Conservation (phyloP, 2,113 vertebrate species). For the cat (Felis catus) region DNA sequence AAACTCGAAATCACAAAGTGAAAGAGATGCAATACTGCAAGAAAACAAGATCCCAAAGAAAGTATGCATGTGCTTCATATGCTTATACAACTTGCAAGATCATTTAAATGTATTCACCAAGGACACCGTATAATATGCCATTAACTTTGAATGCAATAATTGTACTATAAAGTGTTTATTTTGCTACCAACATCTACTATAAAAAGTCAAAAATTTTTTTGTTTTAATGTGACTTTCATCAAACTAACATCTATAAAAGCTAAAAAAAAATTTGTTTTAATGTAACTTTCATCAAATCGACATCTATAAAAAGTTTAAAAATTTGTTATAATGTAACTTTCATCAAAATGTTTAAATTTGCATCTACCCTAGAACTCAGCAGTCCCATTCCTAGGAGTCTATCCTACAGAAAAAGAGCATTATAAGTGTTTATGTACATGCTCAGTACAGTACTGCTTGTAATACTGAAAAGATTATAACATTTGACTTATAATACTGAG, state of each 20-base stretch:
- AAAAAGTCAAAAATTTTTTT: background rate
- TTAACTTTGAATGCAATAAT: conserved; percentile 21
- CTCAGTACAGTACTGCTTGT: background rate
- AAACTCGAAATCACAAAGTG: background rate
- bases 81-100: background rate
- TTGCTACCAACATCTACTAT: background rate
- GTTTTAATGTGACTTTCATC: background rate
- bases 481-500: background rate
- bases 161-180: background rate
- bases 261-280: background rate
- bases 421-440: background rate
- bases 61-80: background rate
- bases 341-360: background rate
- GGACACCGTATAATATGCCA: background rate
- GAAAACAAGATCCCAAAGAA: background rate
- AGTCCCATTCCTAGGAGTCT: background rate
- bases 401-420: background rate
- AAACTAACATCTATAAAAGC: background rate
- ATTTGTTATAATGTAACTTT: background rate
- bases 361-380: background rate
- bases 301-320: background rate
- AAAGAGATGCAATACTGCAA: background rate
- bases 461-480: background rate
- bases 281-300: background rate
- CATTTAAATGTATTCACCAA: background rate